A percentile compares a stretch with the other conserved stretches of the same genome.
Evolutionary conservation across 2,888 invertebrate genomes (phyloP).

Genomic region (Himalopsyche anomala): DNA sequence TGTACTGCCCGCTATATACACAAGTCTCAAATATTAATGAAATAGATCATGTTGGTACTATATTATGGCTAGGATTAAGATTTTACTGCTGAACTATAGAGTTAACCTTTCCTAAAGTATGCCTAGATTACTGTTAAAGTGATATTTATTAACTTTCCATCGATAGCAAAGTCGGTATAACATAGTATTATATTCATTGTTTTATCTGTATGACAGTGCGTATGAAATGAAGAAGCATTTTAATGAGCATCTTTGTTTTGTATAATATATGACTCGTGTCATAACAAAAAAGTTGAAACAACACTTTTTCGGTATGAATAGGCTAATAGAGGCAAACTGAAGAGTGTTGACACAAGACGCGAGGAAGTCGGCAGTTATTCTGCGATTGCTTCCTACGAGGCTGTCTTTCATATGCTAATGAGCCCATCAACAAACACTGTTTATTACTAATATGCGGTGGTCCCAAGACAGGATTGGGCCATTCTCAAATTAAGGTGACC

Average conservation of each 20-base stretch:
- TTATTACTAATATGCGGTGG: slow-evolving; percentile 18
- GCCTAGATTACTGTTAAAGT: no score
- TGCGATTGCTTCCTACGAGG: slow-evolving; percentile 44
- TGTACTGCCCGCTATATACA: no score
- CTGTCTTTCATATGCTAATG: slow-evolving; percentile 64
- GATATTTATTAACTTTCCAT: no score
- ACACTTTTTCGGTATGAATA: slow-evolving; percentile 23
- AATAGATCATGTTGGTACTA: no score
- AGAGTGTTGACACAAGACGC: slow-evolving; percentile 31
- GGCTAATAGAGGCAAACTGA: slow-evolving; percentile 17
- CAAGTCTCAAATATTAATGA: no score
- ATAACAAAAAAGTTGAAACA: slow-evolving; percentile 18
- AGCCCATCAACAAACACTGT: slow-evolving; percentile 39
- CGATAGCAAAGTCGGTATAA: no score
- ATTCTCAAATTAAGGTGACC: not conserved
- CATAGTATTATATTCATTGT: no score
- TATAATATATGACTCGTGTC: not conserved
- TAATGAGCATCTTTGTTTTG: slow-evolving; percentile 5
- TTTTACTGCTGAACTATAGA: no score
- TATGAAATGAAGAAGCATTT: not conserved
- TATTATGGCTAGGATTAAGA: no score
- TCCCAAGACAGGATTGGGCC: not conserved
- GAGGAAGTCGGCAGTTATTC: slow-evolving; percentile 33
- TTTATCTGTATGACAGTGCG: not conserved
- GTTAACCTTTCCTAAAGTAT: no score